phyloP scores from a whole-genome alignment of 2,113 vertebrate species.

The Hippocampus comes region DNA sequence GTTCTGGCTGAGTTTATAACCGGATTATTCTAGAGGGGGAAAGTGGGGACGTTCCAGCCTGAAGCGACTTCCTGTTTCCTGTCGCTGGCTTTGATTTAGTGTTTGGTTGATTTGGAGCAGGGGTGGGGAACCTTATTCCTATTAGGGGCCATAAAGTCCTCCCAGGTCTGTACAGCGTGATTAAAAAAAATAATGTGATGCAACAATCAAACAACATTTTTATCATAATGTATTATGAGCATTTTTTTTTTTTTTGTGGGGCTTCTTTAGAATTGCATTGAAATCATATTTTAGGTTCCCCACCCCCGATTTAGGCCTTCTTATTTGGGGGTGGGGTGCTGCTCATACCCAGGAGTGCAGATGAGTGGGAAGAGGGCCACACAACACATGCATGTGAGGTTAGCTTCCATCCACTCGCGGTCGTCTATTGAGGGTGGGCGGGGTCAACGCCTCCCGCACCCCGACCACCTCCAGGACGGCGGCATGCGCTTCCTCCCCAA shows the following conservation, averaged over 20 bases:
- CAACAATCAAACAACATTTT: background rate
- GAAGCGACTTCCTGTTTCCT: constrained; percentile 30
- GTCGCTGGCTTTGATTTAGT: constrained; percentile 27
- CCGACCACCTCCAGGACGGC: constrained; percentile 67
- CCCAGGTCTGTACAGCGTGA: background rate
- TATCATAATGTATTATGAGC: background rate
- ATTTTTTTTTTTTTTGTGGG: background rate
- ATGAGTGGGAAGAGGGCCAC: constrained; percentile 67
- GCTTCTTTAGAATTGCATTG: background rate
- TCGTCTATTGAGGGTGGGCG: constrained; percentile 53
- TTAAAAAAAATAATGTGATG: background rate
- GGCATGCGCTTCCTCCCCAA: constrained; percentile 74
- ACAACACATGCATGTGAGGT: constrained; percentile 78
- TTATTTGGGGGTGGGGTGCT: constrained; percentile 67
- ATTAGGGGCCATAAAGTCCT: background rate
- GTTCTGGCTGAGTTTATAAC: constrained; percentile 17
- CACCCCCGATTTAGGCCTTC: constrained; percentile 21
- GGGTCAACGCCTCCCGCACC: constrained; percentile 61
- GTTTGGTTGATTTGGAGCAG: constrained; percentile 26
- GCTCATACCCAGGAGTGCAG: constrained; percentile 80
- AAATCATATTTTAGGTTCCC: background rate
- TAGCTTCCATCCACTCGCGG: constrained; percentile 72
- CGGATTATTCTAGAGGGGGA: constrained; percentile 15
- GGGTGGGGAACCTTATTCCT: constrained; percentile 6
- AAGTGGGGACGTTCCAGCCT: constrained; percentile 21